Evolutionary conservation across 2,888 invertebrate species (phyloP).

Genomic region (Microchrysa polita): DNA sequence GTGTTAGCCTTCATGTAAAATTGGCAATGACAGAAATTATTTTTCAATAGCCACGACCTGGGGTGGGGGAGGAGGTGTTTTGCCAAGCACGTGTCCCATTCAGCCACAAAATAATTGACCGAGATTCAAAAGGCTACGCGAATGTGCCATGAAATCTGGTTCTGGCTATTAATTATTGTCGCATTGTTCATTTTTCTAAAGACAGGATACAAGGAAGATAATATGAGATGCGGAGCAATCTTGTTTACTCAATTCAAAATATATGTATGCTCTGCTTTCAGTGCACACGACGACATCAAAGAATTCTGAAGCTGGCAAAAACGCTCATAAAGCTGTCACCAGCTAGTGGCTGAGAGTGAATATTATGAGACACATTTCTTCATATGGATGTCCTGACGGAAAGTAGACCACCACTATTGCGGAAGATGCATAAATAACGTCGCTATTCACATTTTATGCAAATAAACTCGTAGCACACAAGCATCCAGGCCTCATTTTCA

Average conservation of each 20-base stretch:
- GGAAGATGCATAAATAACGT: constrained; percentile 31
- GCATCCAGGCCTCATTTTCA: constrained; percentile 28
- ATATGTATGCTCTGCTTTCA: too few relatives aligned
- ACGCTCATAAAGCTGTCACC: constrained; percentile 20
- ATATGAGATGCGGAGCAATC: too few relatives aligned
- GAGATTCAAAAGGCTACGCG: too few relatives aligned
- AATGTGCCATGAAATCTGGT: too few relatives aligned
- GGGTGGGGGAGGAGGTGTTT: background rate
- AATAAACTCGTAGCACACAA: constrained; percentile 20
- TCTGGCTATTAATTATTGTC: too few relatives aligned
- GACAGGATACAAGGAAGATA: too few relatives aligned
- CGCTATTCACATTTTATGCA: constrained; percentile 16
- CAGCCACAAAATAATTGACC: too few relatives aligned
- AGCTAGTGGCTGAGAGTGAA: background rate
- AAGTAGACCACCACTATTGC: constrained; percentile 14
- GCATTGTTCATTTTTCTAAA: too few relatives aligned
- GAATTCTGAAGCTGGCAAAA: background rate
- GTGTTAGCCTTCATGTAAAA: constrained; percentile 31
- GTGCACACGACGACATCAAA: constrained; percentile 12
- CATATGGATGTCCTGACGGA: constrained; percentile 1
- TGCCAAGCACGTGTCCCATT: too few relatives aligned
- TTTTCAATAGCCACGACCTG: background rate
- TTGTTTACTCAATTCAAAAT: too few relatives aligned
- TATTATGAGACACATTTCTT: background rate
- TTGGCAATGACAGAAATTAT: constrained; percentile 25